Evolutionary conservation across 2,113 vertebrate genomes (phyloP), one percentile per base, ranked within the genome.

Genomic region (Epinephelus lanceolatus): DNA sequence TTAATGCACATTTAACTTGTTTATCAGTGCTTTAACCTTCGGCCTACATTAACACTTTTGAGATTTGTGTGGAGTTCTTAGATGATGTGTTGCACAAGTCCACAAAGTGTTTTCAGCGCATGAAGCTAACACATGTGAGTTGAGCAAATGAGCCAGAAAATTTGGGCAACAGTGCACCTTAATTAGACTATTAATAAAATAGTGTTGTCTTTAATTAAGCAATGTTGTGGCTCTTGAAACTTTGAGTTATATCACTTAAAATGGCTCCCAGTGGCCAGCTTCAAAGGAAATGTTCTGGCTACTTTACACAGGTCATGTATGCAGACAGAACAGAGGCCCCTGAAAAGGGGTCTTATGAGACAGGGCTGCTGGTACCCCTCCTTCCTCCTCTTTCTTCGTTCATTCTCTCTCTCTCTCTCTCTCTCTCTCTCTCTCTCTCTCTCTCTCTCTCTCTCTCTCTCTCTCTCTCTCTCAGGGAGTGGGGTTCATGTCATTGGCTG

Each of bases 301-400:
- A 52, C 89, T 92, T 81, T 81, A 78, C 81, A 86, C 83, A 89
- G 88, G 90, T 89, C 82, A 91, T 88, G 79, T 87, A 88, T 90
- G 86, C 87, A 91, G 90, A 91, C 89, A 81, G 86, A 84, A 57
- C 51, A 72, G 88, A 84, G 89, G 93, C 88, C 89, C 66, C 69
- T 85, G 61, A 82, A 91, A 85, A 87, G 86, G 88, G 82, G 75
- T 92, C 60, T 89, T 87, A 76, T 83, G 82, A 92, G 87, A 85
- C 62, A 59, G 62, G 80, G 66, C 76, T 85, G 59, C 82, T 89
- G 52, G 69, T 81, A 74, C 67, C 81, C 75, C 77, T 74, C 76
- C 79, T 81, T 76, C 33, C 59, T 77, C 69, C 21, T 78, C 18
- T 56, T 37, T 42, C n/a, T 23, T 51, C 61, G 23, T 33, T 73